phyloP scores from a whole-genome alignment of 2,888 invertebrate species.

The Drosophila lutescens region DNA sequence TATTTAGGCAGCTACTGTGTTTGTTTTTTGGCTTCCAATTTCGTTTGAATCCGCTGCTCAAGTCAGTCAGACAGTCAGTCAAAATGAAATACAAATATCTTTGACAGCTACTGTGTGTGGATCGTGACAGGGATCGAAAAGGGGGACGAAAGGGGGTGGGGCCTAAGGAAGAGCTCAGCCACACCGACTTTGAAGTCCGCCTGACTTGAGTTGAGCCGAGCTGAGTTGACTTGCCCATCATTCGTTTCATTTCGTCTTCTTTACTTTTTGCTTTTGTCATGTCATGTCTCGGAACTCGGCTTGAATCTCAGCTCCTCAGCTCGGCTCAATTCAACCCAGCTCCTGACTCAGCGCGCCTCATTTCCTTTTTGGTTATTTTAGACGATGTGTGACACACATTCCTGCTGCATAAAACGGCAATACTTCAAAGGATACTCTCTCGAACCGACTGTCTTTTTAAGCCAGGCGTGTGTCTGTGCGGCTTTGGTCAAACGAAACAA shows the following conservation, averaged over 20 bases:
- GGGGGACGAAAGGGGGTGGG: background rate
- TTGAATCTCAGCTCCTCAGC: constrained; percentile 59
- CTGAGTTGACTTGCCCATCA: constrained; percentile 61
- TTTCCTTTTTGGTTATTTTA: constrained; percentile 71
- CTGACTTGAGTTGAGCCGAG: constrained; percentile 37
- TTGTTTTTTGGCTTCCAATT: constrained; percentile 71
- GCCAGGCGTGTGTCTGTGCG: constrained; percentile 40
- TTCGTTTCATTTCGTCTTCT: constrained; percentile 60
- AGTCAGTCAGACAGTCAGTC: constrained; percentile 71
- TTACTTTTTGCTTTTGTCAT: constrained; percentile 68
- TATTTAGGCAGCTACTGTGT: constrained; percentile 75
- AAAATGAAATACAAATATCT: constrained; percentile 81
- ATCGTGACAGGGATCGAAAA: constrained; percentile 20
- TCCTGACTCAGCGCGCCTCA: constrained; percentile 49
- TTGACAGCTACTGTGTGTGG: constrained; percentile 77
- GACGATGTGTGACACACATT: constrained; percentile 68
- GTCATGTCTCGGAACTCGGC: constrained; percentile 63
- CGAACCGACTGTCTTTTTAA: constrained; percentile 17
- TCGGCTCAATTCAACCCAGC: constrained; percentile 19
- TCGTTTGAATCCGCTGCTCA: constrained; percentile 69
- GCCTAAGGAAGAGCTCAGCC: constrained; percentile 36
- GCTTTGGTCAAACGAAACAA: constrained; percentile 40
- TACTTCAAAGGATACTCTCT: constrained; percentile 69
- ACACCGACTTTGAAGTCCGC: constrained; percentile 72
- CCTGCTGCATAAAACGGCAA: constrained; percentile 59